Evolutionary conservation across 2,888 invertebrate species (phyloP).

Genomic region (Meandrusa payeni): DNA sequence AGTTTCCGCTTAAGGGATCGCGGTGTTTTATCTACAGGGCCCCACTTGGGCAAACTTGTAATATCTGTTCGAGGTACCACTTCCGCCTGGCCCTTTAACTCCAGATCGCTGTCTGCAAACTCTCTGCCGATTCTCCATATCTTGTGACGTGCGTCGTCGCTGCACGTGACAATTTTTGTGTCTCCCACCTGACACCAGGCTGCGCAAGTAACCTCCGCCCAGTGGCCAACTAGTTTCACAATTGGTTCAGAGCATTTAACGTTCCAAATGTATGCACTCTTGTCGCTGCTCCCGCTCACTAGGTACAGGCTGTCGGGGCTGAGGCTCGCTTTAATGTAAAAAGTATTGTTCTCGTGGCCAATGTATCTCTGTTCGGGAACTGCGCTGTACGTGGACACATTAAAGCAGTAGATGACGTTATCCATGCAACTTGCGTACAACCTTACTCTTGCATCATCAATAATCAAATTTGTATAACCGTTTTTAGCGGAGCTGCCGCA

Average conservation of each 20-base stretch:
- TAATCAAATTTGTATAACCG: slow-evolving; percentile 88
- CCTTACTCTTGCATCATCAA: slow-evolving; percentile 85
- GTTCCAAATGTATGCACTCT: slow-evolving; percentile 93
- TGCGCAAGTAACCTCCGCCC: slow-evolving; percentile 93
- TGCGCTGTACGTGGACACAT: slow-evolving; percentile 84
- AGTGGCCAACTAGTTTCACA: slow-evolving; percentile 86
- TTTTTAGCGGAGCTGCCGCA: slow-evolving; percentile 84
- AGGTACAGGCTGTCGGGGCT: slow-evolving; percentile 91
- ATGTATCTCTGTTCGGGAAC: slow-evolving; percentile 83
- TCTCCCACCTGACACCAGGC: slow-evolving; percentile 86
- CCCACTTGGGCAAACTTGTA: slow-evolving; percentile 48
- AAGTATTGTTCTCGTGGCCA: slow-evolving; percentile 90
- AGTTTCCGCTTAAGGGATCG: slow-evolving; percentile 63
- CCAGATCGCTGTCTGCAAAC: slow-evolving; percentile 45
- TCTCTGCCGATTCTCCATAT: slow-evolving; percentile 86
- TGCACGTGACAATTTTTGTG: slow-evolving; percentile 87
- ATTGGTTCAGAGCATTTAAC: slow-evolving; percentile 83
- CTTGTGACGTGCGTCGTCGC: slow-evolving; percentile 90
- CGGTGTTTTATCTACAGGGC: slow-evolving; percentile 68
- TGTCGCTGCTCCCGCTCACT: slow-evolving; percentile 93
- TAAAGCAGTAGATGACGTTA: slow-evolving; percentile 91
- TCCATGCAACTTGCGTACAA: slow-evolving; percentile 95
- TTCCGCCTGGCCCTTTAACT: slow-evolving; percentile 55
- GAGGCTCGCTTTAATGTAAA: slow-evolving; percentile 91
- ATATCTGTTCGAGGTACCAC: slow-evolving; percentile 40